Percentiles rank a stretch among this genome's conserved stretches.
phyloP scores from a whole-genome alignment of 2,797 vertebrate genomes.

The Acanthornis magna region DNA sequence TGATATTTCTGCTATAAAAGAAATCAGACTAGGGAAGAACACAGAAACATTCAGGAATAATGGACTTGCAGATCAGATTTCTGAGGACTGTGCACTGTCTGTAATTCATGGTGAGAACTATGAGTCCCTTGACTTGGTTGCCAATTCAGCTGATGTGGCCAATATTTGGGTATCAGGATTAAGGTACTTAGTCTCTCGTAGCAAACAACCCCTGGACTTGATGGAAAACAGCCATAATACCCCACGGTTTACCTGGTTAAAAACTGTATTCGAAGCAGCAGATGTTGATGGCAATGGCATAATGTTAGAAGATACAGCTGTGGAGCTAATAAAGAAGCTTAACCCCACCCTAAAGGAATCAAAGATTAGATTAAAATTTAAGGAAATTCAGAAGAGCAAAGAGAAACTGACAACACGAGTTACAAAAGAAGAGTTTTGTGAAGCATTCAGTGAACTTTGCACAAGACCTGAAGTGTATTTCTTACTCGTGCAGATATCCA shows the following conservation, averaged over 20 bases:
- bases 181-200: constrained; percentile 91
- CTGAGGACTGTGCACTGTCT: constrained; percentile 93
- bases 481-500: constrained; percentile 94
- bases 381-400: constrained; percentile 96
- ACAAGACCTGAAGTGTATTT: constrained; percentile 97
- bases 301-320: constrained; percentile 88
- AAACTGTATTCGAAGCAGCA: constrained; percentile 84
- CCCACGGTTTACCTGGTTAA: constrained; percentile 89
- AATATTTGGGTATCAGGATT: constrained; percentile 99
- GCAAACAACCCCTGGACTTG: constrained; percentile 81
- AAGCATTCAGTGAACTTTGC: constrained; percentile 94
- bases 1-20: constrained; percentile 88
- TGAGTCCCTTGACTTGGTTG: constrained; percentile 94
- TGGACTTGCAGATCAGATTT: constrained; percentile 89
- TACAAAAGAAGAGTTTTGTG: constrained; percentile 93
- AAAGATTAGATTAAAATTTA: constrained; percentile 94
- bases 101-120: constrained; percentile 96
- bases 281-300: constrained; percentile 93
- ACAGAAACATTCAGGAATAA: constrained; percentile 97
- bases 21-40: constrained; percentile 94
- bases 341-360: constrained; percentile 92
- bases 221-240: constrained; percentile 85
- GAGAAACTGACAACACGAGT: constrained; percentile 96
- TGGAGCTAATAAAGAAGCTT: constrained; percentile 90
- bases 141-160: constrained; percentile 92